Base-by-base conservation (phyloP, 1,140 invertebrate species). In the Papilio dardanus region DNA sequence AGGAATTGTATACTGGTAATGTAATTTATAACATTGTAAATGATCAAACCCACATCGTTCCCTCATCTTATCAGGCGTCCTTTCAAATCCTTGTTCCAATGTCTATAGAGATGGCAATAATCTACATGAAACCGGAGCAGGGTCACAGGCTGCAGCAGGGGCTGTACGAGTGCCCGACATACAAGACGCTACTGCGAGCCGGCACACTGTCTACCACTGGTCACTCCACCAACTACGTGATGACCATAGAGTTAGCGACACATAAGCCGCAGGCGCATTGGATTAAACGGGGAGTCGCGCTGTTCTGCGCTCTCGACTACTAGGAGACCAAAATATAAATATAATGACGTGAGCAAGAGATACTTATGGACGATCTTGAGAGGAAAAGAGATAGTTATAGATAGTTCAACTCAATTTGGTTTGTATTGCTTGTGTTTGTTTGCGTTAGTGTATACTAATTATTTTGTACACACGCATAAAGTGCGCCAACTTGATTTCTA, bases 161-260 rank as follows among this genome's bases (percentile, higher is more conserved):
- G 16, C 83, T 94, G 16, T 97, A 97, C 87, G 92, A 94, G 74
- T 97, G 96, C 86, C 97, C 97, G 0, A 94, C 97, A 10, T 97
- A 97, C 93, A 97, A 97, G 91, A 97, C 96, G 0, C 93, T 94
- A 79, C 93, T 93, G 76, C 93, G 97, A 68, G 95, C 95, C 50
- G 94, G 96, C 74, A 94, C 94, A n/a, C 83, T 97, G 74, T 96
- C 96, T 74, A 96, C 97, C n/a, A 95, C 96, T n/a, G 95, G 96
- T 28, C 95, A 97, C 88, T 97, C 96, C 1, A 97, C 96, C 5
- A 97, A 97, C 92, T 97, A 96, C 88, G 96, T 98, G 16, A 87
- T 97, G 75, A 94, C 95, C 14, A 95, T 97, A 67, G 95, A 96
- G 76, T 91, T 98, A 31, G 94, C 95, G 1, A 96, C 95, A 2